Evolutionary conservation across 2,797 vertebrate genomes (phyloP), one percentile per base, ranked within the genome.

Genomic region (Enteromius radiatus): DNA sequence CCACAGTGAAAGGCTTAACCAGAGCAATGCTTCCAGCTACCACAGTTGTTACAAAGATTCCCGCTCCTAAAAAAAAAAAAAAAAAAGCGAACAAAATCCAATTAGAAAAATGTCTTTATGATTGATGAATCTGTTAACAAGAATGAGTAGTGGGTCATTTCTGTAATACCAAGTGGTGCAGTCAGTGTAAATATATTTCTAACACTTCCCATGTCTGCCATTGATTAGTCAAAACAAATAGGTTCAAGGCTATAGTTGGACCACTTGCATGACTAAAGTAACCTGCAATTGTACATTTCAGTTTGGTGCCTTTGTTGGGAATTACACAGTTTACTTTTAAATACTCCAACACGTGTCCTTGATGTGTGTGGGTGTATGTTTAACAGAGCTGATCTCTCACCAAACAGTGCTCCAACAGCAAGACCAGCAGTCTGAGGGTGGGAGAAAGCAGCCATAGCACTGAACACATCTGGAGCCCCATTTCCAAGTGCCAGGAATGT

Each of bases 401-500:
- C 98, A 56, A 99, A 99, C 78, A 99, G 86, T 0, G 98, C 97
- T 71, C 98, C 97, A 0, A 99, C 90, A 26, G 97, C 98, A 90
- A 99, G 89, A 45, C 97, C 95, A 0, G 97, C 98, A 0, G 97
- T 99, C 83, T 97, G 96, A 0, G 98, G 96, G 82, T 93, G 91
- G 0, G 97, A 97, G 91, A 99, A 98, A 0, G 98, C 98, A 78
- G 96, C 97, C 73, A 99, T 90, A 0, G 97, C 97, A 0, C 98
- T 99, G 93, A 99, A 99, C 89, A 99, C 94, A 82, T 99, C 98
- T 0, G 98, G 98, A 0, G 98, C 98, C 0, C 98, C 98, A 0
- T 99, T 99, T 63, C 98, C 98, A 47, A 99, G 95, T 5, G 98
- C 98, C 89, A 99, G 91, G 89, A 99, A 97, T 1, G 98, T 99